Percentiles rank a stretch among this genome's conserved stretches.
phyloP scores from a whole-genome alignment of 2,888 invertebrate genomes.

The Apantesis nais region DNA sequence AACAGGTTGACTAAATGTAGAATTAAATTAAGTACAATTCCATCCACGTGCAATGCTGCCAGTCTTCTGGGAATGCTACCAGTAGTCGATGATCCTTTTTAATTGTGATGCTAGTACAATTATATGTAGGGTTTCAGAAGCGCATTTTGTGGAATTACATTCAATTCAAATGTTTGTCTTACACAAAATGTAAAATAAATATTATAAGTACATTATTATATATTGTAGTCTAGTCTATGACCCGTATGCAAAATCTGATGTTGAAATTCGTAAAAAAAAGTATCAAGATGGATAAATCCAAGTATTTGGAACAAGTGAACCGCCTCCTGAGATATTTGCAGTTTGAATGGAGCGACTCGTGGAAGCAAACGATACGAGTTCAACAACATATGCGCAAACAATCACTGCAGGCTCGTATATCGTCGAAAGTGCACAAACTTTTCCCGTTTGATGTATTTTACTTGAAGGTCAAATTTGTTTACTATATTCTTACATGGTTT shows the following conservation, averaged over 20 bases:
- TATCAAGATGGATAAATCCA: constrained; percentile 8
- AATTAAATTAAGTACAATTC: no score
- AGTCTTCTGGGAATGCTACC: no score
- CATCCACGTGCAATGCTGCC: no score
- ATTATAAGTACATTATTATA: no score
- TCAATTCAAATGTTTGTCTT: no score
- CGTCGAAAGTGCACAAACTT: constrained; percentile 40
- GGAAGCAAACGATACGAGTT: constrained; percentile 44
- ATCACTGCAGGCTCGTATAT: constrained; percentile 31
- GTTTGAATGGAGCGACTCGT: constrained; percentile 48
- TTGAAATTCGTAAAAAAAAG: background rate
- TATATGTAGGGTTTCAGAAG: no score
- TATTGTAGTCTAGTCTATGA: background rate
- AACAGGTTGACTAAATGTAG: no score
- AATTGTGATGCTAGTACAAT: no score
- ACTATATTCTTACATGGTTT: background rate
- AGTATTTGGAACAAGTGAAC: constrained; percentile 1
- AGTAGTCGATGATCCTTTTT: no score
- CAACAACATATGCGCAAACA: constrained; percentile 58
- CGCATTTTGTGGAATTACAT: no score
- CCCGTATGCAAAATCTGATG: background rate
- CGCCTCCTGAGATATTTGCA: constrained; percentile 33
- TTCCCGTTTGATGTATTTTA: background rate
- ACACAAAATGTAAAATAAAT: no score
- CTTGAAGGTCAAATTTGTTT: background rate